A percentile compares a stretch with the other conserved stretches of the same genome.
These are phyloP conservation scores for Cryptophagus acutangulus DNA, from an alignment of 2,888 invertebrate species.

Conservation along the genomic window DNA sequence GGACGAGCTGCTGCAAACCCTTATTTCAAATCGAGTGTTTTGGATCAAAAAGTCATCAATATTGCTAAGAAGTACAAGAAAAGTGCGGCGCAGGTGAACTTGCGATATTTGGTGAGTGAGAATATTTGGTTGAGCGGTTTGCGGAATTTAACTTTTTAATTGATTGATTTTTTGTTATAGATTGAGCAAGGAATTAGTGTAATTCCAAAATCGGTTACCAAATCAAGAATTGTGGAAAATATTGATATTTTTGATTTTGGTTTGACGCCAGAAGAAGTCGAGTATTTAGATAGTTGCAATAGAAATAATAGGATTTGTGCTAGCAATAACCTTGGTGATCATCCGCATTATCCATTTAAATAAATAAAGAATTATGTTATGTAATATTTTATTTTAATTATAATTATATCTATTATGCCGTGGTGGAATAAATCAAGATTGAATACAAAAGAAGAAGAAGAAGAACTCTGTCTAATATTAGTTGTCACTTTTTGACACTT, in stretches of 20 bases:
- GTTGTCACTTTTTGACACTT: too few species aligned
- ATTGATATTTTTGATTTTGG: conserved; percentile 71
- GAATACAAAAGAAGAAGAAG: too few species aligned
- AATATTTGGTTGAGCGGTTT: not conserved
- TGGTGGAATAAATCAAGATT: too few species aligned
- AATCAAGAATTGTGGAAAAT: conserved; percentile 62
- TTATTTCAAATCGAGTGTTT: conserved; percentile 52
- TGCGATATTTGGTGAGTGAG: conserved; percentile 58
- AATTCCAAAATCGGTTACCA: conserved; percentile 77
- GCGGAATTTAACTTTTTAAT: not conserved
- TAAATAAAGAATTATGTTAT: too few species aligned
- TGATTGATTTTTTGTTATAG: conserved; percentile 18
- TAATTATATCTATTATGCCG: too few species aligned
- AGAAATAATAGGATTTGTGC: too few species aligned
- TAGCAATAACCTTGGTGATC: not conserved
- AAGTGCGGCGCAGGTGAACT: conserved; percentile 57
- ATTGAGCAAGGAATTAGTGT: conserved; percentile 45
- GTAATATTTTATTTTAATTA: too few species aligned
- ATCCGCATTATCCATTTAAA: not conserved
- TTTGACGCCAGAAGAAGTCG: conserved; percentile 61
- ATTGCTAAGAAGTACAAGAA: conserved; percentile 59
- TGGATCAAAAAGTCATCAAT: conserved; percentile 49
- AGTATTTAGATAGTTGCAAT: conserved; percentile 63
- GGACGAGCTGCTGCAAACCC: conserved; percentile 51
- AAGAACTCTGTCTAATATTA: too few species aligned